Evolutionary conservation across 2,797 vertebrate genomes (phyloP), one percentile per base, ranked within the genome.

Genomic region (Nannoperca australis): DNA sequence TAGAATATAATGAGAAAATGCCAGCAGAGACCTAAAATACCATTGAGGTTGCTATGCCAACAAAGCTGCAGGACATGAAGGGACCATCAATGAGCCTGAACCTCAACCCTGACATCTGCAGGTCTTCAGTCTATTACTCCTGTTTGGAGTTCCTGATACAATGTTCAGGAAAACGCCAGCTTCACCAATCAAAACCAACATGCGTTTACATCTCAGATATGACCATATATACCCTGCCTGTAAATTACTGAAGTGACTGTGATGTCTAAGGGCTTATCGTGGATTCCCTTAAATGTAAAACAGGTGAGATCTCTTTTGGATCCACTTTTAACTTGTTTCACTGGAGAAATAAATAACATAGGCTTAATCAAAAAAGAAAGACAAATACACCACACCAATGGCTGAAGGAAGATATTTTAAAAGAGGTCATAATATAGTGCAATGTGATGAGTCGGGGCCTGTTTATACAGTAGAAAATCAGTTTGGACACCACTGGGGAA

Each of bases 11-110:
- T 73, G 66, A 85, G 44, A 89, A 83, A 85, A 85, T 83, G 70
- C 64, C 73, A 76, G 66, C 60, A 79, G 73, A 85, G 54, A 79
- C 55, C 64, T 81, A 66, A 79, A 85, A 86, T 73, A 79, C 77
- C 59, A 66, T 18, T 78, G 69, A 27, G 72, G 90, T 91, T 92
- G 85, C 87, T 77, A 89, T 91, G 91, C 85, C 90, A 89, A 91
- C 91, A 84, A 81, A 79, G 76, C 82, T 68, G 79, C 54, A 59
- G 70, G 88, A 88, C 73, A 88, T 84, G 78, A 70, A 81, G 86
- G 73, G 77, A 83, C 79, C 82, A 72, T 56, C 72, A 61, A 66
- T 4, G 2, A 79, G 76, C 63, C 64, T 71, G 70, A 76, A 83
- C 83, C 63, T 85, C 73, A 65, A 62, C 77, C 62, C 76, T 85